These are phyloP conservation scores for Ashinkailepas kermadecensis DNA, from an alignment of 2,888 invertebrate genomes.

Conservation along the genomic window DNA sequence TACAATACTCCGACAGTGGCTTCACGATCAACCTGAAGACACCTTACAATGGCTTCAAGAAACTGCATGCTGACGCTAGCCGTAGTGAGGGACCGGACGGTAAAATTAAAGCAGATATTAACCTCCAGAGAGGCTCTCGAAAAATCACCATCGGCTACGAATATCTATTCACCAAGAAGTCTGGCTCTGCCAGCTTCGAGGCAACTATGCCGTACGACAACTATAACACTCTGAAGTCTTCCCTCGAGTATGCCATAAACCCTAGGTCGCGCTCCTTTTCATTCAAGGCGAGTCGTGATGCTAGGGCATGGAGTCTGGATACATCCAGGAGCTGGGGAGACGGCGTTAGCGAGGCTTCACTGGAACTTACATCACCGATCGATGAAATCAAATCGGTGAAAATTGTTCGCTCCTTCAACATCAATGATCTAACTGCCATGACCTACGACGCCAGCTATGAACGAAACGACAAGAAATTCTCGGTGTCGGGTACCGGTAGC, in stretches of 20 bases:
- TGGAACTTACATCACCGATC: neutral
- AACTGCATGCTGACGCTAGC: neutral
- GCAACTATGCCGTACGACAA: neutral
- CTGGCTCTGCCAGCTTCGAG: neutral
- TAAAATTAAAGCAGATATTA: neutral
- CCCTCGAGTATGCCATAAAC: neutral
- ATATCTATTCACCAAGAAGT: neutral
- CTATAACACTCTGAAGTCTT: neutral
- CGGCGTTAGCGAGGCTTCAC: neutral
- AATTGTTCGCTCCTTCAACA: neutral
- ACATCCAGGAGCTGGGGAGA: neutral
- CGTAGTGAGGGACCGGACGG: neutral
- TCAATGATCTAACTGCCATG: neutral
- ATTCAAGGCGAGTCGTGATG: neutral
- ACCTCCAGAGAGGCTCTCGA: neutral
- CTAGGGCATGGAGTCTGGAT: neutral
- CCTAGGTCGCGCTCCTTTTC: neutral
- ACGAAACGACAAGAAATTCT: neutral
- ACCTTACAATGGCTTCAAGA: slow-evolving; percentile 7
- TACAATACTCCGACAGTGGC: neutral
- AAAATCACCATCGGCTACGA: neutral
- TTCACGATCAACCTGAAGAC: neutral
- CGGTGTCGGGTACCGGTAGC: neutral
- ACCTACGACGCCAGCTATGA: neutral
- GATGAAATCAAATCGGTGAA: neutral